Percentiles rank a stretch among this genome's conserved stretches.
Evolutionary conservation across 2,888 invertebrate genomes (phyloP).

Genomic region (Meiosimyza platycephala): DNA sequence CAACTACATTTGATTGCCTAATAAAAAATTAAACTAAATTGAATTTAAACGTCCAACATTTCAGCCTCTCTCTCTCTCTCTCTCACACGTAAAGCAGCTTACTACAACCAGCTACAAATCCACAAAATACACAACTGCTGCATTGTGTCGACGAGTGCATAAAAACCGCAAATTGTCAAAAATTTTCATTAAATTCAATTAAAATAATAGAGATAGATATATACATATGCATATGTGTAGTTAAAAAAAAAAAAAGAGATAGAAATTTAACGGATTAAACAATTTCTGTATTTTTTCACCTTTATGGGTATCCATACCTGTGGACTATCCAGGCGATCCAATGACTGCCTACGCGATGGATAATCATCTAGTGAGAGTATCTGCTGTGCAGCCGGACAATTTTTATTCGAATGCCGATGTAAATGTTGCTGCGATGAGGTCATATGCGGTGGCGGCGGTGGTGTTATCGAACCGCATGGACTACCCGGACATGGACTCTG

Average conservation of each 20-base stretch:
- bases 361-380: constrained; percentile 67
- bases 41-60: too few relatives aligned
- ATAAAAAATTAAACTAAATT: too few relatives aligned
- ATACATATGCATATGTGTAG: background rate
- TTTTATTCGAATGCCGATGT: constrained; percentile 64
- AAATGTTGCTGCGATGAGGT: constrained; percentile 64
- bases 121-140: background rate
- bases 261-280: background rate
- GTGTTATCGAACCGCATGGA: constrained; percentile 71
- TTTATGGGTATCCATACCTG: constrained; percentile 60
- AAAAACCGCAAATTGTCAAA: constrained; percentile 29
- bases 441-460: constrained; percentile 63
- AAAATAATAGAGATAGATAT: background rate
- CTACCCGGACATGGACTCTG: constrained; percentile 64
- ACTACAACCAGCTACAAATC: constrained; percentile 14
- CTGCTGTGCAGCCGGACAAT: constrained; percentile 67
- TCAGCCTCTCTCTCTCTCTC: background rate
- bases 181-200: constrained; percentile 31
- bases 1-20: too few relatives aligned
- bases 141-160: background rate
- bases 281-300: constrained; percentile 26
- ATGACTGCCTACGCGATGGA: constrained; percentile 73
- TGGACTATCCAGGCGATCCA: constrained; percentile 71
- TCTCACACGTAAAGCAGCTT: background rate
- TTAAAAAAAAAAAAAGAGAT: background rate